A percentile compares a stretch with the other conserved stretches of the same genome.
phyloP scores from a whole-genome alignment of 2,113 vertebrate species.

The Nibea coibor region DNA sequence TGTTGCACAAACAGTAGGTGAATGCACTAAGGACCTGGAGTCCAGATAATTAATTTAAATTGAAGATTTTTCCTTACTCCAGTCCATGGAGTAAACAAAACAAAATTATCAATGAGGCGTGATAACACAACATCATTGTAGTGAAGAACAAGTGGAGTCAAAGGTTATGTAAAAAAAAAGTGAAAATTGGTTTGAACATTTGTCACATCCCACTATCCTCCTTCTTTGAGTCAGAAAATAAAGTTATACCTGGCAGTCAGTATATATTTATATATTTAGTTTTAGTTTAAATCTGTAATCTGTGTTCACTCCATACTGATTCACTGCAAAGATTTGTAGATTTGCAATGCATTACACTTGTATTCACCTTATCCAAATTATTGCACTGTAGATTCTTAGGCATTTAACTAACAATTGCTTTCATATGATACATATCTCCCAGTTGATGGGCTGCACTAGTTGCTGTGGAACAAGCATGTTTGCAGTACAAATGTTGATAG shows the following conservation, averaged over 20 bases:
- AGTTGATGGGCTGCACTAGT: background rate
- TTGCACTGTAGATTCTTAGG: background rate
- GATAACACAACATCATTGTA: background rate
- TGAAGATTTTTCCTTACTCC: background rate
- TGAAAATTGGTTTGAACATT: background rate
- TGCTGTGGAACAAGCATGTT: background rate
- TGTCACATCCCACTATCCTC: background rate
- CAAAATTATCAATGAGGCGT: slow-evolving; percentile 7
- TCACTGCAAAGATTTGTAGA: background rate
- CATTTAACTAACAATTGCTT: background rate
- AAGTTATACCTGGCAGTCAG: background rate
- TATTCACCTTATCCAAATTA: background rate
- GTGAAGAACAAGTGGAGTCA: background rate
- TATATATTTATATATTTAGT: background rate
- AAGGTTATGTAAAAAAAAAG: background rate
- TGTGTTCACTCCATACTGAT: background rate
- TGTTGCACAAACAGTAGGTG: background rate
- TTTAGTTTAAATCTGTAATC: background rate
- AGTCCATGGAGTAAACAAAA: background rate
- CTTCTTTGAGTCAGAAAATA: background rate
- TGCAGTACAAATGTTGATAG: background rate
- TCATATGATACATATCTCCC: background rate
- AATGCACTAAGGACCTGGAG: background rate
- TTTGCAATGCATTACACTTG: background rate
- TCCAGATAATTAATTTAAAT: too few relatives aligned